phyloP scores from a whole-genome alignment of 2,888 invertebrate species.

The Phragmatobia fuliginosa region DNA sequence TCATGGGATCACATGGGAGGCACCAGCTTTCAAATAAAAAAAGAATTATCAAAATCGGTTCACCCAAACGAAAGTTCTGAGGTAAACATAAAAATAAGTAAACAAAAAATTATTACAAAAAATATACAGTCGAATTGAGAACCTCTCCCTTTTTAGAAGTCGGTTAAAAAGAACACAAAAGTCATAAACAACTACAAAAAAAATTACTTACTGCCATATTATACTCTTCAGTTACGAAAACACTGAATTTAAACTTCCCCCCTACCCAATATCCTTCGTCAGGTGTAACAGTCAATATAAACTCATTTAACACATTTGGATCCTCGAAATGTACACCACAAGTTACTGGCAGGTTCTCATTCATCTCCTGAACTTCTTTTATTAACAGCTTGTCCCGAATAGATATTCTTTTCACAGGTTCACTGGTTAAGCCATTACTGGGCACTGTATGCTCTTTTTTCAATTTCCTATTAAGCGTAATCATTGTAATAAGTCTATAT shows the following conservation, averaged over 20 bases:
- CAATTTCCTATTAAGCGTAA: slow-evolving; percentile 90
- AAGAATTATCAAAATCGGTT: too few species aligned
- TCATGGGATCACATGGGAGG: too few species aligned
- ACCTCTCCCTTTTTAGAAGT: too few species aligned
- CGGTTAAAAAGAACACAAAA: neutral
- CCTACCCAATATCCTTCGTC: slow-evolving; percentile 96
- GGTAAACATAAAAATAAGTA: too few species aligned
- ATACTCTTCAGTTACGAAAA: slow-evolving; percentile 96
- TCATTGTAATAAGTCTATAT: slow-evolving; percentile 82
- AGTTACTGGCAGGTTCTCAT: slow-evolving; percentile 92
- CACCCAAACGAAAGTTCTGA: too few species aligned
- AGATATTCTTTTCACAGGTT: slow-evolving; percentile 88
- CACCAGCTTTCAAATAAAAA: too few species aligned
- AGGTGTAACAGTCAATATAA: slow-evolving; percentile 91
- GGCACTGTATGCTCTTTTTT: slow-evolving; percentile 87
- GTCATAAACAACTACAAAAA: neutral
- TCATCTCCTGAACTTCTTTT: slow-evolving; percentile 95
- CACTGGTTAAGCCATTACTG: slow-evolving; percentile 72
- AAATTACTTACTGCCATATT: slow-evolving; percentile 94
- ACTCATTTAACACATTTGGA: slow-evolving; percentile 93
- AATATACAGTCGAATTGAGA: too few species aligned
- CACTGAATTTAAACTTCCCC: slow-evolving; percentile 94
- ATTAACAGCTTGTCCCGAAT: slow-evolving; percentile 92
- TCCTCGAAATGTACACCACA: slow-evolving; percentile 94
- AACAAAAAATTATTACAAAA: too few species aligned